Conservation (phyloP, 2,888 invertebrate genomes). For the Mythimna pallens region DNA sequence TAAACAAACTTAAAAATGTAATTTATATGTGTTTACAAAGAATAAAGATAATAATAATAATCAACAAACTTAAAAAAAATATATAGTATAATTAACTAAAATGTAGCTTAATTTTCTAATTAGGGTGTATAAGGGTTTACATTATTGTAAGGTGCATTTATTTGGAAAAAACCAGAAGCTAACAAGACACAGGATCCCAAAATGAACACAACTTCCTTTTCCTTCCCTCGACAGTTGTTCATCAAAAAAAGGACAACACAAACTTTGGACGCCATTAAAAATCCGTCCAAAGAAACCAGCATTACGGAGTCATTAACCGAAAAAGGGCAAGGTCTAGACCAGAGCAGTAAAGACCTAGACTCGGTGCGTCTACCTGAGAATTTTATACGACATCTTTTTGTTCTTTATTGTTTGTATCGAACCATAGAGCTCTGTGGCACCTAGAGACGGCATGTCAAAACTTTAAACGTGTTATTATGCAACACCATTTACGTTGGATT, state of each 20-base stretch:
- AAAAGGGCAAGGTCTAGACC: slow-evolving; percentile 68
- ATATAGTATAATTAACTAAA: no score
- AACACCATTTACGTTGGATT: not conserved
- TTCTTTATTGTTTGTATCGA: slow-evolving; percentile 34
- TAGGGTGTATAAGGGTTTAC: no score
- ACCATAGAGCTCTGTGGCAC: not conserved
- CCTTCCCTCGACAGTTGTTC: not conserved
- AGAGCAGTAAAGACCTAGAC: slow-evolving; percentile 55
- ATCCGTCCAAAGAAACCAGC: slow-evolving; percentile 23
- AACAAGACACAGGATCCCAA: not conserved
- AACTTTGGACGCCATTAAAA: slow-evolving; percentile 29
- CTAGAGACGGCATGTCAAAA: not conserved
- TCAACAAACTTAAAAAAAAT: no score
- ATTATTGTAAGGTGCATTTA: no score
- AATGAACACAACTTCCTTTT: slow-evolving; percentile 12
- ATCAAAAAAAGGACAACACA: slow-evolving; percentile 16
- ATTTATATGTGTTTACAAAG: no score
- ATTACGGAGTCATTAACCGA: slow-evolving; percentile 52
- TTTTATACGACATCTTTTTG: slow-evolving; percentile 38
- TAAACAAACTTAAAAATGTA: fast-evolving
- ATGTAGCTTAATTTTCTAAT: no score
- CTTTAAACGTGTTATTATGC: not conserved
- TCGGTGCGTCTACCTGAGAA: slow-evolving; percentile 34
- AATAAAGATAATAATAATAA: no score
- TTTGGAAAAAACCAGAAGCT: not conserved